A percentile compares a stretch with the other conserved stretches of the same genome.
These are phyloP conservation scores for Morinoia aosen DNA, from an alignment of 2,888 invertebrate genomes.

Conservation along the genomic window DNA sequence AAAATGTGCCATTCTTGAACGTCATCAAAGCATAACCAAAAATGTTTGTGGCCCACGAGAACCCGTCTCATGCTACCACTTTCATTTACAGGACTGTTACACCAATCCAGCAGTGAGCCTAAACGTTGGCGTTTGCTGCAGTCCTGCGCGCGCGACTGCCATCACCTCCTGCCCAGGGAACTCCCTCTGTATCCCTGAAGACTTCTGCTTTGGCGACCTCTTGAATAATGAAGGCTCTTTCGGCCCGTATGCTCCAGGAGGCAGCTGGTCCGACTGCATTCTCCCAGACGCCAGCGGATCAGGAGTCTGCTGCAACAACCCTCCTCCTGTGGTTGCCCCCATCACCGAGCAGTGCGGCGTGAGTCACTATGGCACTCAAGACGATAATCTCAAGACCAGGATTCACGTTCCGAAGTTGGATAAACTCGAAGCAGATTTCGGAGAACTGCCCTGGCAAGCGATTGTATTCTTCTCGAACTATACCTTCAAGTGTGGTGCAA, in stretches of 20 bases:
- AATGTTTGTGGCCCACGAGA: background rate
- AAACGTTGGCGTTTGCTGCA: constrained; percentile 60
- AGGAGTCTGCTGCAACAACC: constrained; percentile 59
- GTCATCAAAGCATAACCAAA: background rate
- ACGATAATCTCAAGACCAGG: constrained; percentile 55
- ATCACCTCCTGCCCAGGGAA: constrained; percentile 59
- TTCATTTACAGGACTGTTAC: constrained; percentile 55
- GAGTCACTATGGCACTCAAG: background rate
- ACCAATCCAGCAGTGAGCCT: background rate
- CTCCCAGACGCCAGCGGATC: constrained; percentile 7
- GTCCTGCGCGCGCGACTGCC: background rate
- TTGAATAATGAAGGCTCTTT: constrained; percentile 40
- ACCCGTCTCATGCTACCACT: background rate
- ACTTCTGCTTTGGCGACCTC: constrained; percentile 58
- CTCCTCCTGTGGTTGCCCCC: constrained; percentile 39
- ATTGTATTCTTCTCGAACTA: constrained; percentile 65
- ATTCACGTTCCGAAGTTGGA: constrained; percentile 48
- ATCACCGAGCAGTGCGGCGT: constrained; percentile 45
- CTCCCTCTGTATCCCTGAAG: constrained; percentile 61
- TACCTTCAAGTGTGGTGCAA: constrained; percentile 67
- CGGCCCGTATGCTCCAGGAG: constrained; percentile 36
- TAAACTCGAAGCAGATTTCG: constrained; percentile 59
- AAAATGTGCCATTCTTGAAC: no score
- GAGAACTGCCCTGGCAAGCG: constrained; percentile 67
- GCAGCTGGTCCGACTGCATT: constrained; percentile 54